phyloP scores from a whole-genome alignment of 2,113 vertebrate species.

The Plectropomus leopardus region DNA sequence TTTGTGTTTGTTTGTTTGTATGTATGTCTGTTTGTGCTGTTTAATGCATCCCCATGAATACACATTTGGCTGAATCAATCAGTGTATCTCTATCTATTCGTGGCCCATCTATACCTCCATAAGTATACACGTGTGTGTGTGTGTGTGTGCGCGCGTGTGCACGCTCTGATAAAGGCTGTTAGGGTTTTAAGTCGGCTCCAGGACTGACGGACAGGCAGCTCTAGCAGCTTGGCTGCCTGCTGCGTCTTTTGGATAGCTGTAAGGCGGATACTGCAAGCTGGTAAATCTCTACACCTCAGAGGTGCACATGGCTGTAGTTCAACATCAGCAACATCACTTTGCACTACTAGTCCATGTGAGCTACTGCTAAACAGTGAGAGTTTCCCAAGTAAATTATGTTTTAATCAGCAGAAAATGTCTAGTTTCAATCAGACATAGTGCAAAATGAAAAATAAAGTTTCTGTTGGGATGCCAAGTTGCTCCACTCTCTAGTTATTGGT shows the following conservation, averaged over 20 bases:
- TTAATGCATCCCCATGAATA: slow-evolving; percentile 29
- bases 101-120: not conserved
- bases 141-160: not conserved
- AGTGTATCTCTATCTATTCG: slow-evolving; percentile 3
- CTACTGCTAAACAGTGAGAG: not conserved
- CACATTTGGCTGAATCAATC: slow-evolving; percentile 28
- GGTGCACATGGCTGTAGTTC: not conserved
- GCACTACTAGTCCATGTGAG: not conserved
- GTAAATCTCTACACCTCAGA: slow-evolving; percentile 22
- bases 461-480: not conserved
- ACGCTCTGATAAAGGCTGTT: not conserved
- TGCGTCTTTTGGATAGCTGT: slow-evolving; percentile 28
- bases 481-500: not conserved
- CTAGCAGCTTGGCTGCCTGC: slow-evolving; percentile 10
- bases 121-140: not conserved
- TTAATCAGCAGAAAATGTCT: not conserved
- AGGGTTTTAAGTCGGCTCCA: slow-evolving; percentile 21
- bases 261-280: not conserved
- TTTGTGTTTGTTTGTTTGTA: slow-evolving; percentile 13
- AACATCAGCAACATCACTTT: not conserved
- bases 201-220: not conserved
- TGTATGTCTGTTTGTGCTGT: slow-evolving; percentile 17
- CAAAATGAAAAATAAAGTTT: not conserved
- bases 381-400: not conserved
- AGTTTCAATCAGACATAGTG: not conserved